Base-by-base conservation (phyloP, 2,888 invertebrate species). In the Cabera pusaria region DNA sequence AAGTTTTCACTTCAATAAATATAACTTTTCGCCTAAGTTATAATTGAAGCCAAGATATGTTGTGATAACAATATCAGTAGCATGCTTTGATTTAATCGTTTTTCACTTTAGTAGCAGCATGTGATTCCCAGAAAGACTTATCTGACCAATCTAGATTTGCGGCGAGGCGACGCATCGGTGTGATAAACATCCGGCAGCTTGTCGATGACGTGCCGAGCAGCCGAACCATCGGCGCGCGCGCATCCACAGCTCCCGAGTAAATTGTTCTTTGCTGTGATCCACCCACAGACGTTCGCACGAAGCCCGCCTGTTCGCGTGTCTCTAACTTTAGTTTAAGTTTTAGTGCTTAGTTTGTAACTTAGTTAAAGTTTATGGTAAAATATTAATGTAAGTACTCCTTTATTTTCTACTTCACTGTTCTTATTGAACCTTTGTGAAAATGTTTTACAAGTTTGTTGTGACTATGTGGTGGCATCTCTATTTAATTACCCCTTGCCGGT, bases 201-300 rank as follows among this genome's bases (percentile, higher is more conserved):
- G 81, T 79, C 62, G 65, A 59, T 52, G 57, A 56, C 25, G 60
- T 51, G 52, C 52, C 55, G n/a, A n/a, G n/a, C n/a, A n/a, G n/a
- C n/a, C 51, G 28, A 19, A 51, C 56, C 36, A 6, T 6, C 27
- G 37, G 46, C 45, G 46, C 35, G 46, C 40, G 31, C 44, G 49
- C 51, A 56, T 46, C 59, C 61, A 49, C n/a, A n/a, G n/a, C n/a
- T n/a, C n/a, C n/a, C n/a, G n/a, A n/a, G n/a, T n/a, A n/a, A n/a
- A n/a, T n/a, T n/a, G n/a, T n/a, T n/a, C n/a, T n/a, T n/a, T n/a
- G n/a, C n/a, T n/a, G n/a, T n/a, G n/a, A n/a, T n/a, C n/a, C n/a
- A n/a, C n/a, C n/a, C n/a, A n/a, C 70, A 73, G 77, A 81, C 72
- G 81, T 74, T 78, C 70, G 62, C 50, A 72, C 77, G 78, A 44